phyloP scores from a whole-genome alignment of 2,797 vertebrate genomes.

The Helostoma temminkii region DNA sequence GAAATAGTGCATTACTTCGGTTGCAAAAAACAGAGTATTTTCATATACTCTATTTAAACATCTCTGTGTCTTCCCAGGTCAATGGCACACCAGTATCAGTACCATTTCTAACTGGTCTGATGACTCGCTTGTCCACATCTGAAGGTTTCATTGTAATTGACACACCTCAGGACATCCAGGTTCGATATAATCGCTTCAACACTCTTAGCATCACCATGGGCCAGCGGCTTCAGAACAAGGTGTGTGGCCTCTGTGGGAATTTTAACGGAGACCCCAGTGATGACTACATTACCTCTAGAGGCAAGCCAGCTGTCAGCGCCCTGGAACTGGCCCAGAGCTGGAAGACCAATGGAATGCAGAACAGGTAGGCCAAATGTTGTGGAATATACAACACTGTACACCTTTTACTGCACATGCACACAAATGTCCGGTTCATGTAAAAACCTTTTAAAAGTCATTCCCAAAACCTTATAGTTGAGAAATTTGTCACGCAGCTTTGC shows the following conservation, averaged over 20 bases:
- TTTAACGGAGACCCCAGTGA: slow-evolving; percentile 94
- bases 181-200: slow-evolving; percentile 96
- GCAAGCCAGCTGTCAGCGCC: slow-evolving; percentile 91
- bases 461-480: background rate
- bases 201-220: slow-evolving; percentile 94
- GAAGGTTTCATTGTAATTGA: slow-evolving; percentile 98
- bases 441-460: background rate
- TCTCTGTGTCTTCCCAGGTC: slow-evolving; percentile 82
- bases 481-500: background rate
- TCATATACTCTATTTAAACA: background rate
- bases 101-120: slow-evolving; percentile 93
- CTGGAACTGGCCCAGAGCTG: slow-evolving; percentile 98
- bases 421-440: background rate
- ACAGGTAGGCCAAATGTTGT: slow-evolving; percentile 82
- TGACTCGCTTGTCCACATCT: slow-evolving; percentile 93
- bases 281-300: slow-evolving; percentile 94
- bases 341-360: slow-evolving; percentile 99
- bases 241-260: slow-evolving; percentile 97
- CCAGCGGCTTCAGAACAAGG: slow-evolving; percentile 95
- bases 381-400: background rate
- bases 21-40: no score
- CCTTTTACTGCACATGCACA: no score
- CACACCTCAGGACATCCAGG: slow-evolving; percentile 95
- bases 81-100: slow-evolving; percentile 94
- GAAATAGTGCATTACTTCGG: no score